Base-by-base conservation (phyloP, 2,888 invertebrate species). In the Sminthurinus aureus region DNA sequence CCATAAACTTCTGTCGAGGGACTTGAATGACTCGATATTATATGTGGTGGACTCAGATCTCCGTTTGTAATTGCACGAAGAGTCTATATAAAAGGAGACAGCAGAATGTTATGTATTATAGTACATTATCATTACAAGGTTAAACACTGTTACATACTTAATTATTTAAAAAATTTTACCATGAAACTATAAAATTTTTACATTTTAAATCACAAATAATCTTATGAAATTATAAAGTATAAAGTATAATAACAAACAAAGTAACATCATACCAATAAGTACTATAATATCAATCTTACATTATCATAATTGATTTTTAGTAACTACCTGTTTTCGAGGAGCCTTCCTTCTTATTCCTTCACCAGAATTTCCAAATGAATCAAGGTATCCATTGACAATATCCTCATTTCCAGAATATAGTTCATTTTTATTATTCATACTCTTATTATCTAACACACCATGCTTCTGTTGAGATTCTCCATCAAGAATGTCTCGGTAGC, bases 21-120 rank as follows among this genome's bases (percentile, higher is more conserved):
- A 74, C 74, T 69, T 38, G 82, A 51, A 58, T 80, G 79, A 24
- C 81, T 79, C 15, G 87, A 82, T 20, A 88, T 87, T 74, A 88
- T 86, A 82, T 87, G 88, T 18, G 87, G 88, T 50, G 88, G 88
- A 71, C 88, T 88, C 66, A 87, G 71, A 74, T 87, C 87, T 0
- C 88, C 88, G 83, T 87, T 88, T 18, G 88, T 85, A n/a, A 88
- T 86, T 12, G 87, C 85, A 52, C 86, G 84, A 69, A 88, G 86
- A 58, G 86, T 86, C 87, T 88, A 80, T 20, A 85, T 66, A 52
- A 58, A 64, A 18, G 78, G 11, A 15, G 77, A 58, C 2, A 84
- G n/a, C 71, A 64, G 12, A 71, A 71, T 13, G 24, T 71, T 71
- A 51, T 50, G 8, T 6, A 51, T 74, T 50, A 50, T 20, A 50